Base-by-base conservation (phyloP, 2,113 vertebrate species). In the Pelobates fuscus region DNA sequence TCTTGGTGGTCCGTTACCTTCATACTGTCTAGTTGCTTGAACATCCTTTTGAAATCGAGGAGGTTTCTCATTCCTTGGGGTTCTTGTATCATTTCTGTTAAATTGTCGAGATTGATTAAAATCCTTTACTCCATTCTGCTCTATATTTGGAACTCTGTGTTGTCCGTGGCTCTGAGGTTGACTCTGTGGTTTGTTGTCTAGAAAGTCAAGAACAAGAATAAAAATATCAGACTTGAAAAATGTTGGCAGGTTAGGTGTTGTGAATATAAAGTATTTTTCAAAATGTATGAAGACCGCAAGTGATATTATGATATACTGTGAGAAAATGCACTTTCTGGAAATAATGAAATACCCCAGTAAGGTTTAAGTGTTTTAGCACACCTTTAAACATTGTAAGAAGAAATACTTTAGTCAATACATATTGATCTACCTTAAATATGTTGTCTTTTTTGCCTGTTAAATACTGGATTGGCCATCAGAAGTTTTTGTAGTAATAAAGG, bases 31-130 rank as follows among this genome's bases (percentile, higher is more conserved):
- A 30, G 91, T 89, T 80, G 91, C 92, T 57, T 96, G 94, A 29
- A 81, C 82, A 70, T 98, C 97, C 81, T 84, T 93, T 86, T 96
- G 92, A 83, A 99, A 99, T 73, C 95, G 95, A 79, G 96, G 96
- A 0, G 96, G 95, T 77, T 94, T 92, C 81, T 98, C 95, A 54
- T 94, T 96, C 81, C 95, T 92, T 71, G 90, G 93, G 43, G 84
- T 85, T 44, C 93, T 91, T 64, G 87, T 86, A 67, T 96, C 94
- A 73, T 89, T 93, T 66, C 95, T 89, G 24, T 89, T 84, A 78
- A 90, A 60, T 58, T 93, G 89, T 81, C 89, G 94, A 80, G 80
- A 80, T 64, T 93, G 92, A 81, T 80, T 84, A 26, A 83, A 58
- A 25, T 94, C 93, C 90, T 93, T 95, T 81, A 91, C 46, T 82